phyloP scores from a whole-genome alignment of 2,888 invertebrate genomes.

The Hydraecia micacea region DNA sequence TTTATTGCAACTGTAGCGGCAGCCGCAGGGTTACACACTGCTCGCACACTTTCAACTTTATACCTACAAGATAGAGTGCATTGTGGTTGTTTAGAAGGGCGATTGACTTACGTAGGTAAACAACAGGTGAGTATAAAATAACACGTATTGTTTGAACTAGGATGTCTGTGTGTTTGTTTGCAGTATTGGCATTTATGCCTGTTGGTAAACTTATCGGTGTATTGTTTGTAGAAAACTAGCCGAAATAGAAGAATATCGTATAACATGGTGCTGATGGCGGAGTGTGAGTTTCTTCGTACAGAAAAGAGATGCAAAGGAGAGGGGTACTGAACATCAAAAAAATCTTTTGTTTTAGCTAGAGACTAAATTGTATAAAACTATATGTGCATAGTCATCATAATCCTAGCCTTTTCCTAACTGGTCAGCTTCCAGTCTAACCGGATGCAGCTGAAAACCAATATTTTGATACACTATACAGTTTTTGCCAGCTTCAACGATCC shows the following conservation, averaged over 20 bases:
- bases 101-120: conserved; percentile 47
- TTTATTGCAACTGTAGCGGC: conserved; percentile 65
- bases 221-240: conserved; percentile 17
- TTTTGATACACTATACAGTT: neutral
- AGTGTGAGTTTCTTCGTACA: neutral
- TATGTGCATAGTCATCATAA: neutral
- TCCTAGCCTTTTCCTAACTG: neutral
- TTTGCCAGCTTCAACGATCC: neutral
- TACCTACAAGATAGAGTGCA: neutral
- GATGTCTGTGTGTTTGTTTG: conserved; percentile 44
- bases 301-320: neutral
- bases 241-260: neutral
- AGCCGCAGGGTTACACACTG: conserved; percentile 10
- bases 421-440: too few species aligned
- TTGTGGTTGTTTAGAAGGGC: neutral
- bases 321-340: neutral
- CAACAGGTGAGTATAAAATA: conserved; percentile 60
- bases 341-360: neutral
- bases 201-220: neutral
- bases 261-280: neutral
- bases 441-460: neutral
- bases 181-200: conserved; percentile 30
- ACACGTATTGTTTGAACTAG: conserved; percentile 57
- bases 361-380: neutral
- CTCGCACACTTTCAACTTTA: conserved; percentile 30